These are phyloP conservation scores for Paragorgia papillata DNA, from an alignment of 92 coral and sea anemone species.

Conservation along the genomic window DNA sequence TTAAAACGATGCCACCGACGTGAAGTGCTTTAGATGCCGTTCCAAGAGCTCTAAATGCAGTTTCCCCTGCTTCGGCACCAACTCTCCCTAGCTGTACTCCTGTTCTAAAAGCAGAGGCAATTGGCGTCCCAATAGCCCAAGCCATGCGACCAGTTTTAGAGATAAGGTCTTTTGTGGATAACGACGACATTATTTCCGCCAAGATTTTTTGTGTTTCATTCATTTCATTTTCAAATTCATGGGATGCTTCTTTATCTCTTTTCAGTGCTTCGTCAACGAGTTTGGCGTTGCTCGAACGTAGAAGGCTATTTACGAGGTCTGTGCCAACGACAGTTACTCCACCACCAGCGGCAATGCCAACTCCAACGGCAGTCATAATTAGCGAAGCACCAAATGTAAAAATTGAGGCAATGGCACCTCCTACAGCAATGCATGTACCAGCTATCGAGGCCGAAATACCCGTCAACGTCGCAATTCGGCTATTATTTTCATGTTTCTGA, in stretches of 20 bases:
- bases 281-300: neutral
- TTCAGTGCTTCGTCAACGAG: neutral
- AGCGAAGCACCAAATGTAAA: constrained; percentile 1
- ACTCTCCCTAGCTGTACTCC: neutral
- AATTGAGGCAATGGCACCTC: neutral
- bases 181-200: neutral
- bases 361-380: neutral
- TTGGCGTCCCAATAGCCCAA: no score
- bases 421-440: neutral
- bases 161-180: no score
- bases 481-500: neutral
- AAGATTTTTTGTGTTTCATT: neutral
- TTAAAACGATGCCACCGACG: neutral
- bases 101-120: no score
- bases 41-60: neutral
- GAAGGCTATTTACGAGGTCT: neutral
- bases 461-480: neutral
- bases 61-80: neutral
- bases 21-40: neutral
- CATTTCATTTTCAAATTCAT: neutral
- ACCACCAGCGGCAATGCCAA: neutral
- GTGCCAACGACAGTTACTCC: neutral
- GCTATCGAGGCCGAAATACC: neutral
- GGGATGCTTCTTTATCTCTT: neutral
- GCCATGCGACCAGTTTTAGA: no score